phyloP scores from a whole-genome alignment of 2,888 invertebrate genomes.

The Caenorhabditis macrosperma region DNA sequence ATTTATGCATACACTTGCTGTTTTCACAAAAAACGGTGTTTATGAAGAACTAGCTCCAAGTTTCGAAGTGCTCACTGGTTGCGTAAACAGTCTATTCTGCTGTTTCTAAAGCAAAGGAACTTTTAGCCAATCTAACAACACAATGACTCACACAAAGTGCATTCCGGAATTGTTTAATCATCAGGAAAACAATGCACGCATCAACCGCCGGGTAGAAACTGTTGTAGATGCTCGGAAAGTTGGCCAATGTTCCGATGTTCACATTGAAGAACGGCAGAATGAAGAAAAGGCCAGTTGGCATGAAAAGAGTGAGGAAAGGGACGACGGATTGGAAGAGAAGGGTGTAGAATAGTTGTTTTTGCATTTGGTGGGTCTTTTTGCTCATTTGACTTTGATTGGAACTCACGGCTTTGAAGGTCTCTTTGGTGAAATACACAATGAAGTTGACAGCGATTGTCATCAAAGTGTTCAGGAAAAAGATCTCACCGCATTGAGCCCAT shows the following conservation, averaged over 20 bases:
- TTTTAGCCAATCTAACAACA: no score
- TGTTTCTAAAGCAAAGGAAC: no score
- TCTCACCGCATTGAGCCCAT: not conserved
- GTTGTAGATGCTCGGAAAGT: not conserved
- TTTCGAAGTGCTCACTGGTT: no score
- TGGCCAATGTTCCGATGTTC: not conserved
- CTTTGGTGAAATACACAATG: not conserved
- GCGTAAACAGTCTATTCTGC: no score
- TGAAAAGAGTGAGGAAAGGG: slow-evolving; percentile 12
- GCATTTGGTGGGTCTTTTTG: not conserved
- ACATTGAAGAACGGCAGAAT: slow-evolving; percentile 9
- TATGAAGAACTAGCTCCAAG: no score
- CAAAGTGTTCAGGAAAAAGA: not conserved
- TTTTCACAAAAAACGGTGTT: no score
- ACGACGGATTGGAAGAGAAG: slow-evolving; percentile 19
- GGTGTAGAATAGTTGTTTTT: slow-evolving; percentile 12
- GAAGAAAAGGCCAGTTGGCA: not conserved
- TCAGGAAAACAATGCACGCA: not conserved
- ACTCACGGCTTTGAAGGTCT: slow-evolving; percentile 6
- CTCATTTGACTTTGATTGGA: not conserved
- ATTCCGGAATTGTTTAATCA: slow-evolving; percentile 18
- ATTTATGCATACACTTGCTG: no score
- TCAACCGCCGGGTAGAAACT: slow-evolving; percentile 26
- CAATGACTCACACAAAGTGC: not conserved
- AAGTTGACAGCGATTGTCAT: not conserved